Percentiles rank a stretch among this genome's conserved stretches.
Evolutionary conservation across 2,888 invertebrate species (phyloP).

Genomic region (Rotaria sp.): DNA sequence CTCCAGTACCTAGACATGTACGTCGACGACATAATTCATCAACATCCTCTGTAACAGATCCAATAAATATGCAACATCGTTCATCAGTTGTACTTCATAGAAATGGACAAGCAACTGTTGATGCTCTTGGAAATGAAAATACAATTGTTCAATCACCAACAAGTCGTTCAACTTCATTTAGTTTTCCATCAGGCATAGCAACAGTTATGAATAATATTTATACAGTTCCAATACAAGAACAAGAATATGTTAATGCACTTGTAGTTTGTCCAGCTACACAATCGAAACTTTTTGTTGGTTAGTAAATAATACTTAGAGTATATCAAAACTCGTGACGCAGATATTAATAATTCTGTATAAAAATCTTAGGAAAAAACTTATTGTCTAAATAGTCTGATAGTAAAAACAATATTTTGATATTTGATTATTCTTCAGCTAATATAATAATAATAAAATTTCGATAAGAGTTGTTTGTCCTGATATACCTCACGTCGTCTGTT

Average conservation of each 20-base stretch:
- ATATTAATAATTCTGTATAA: too few relatives aligned
- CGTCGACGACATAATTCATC: neutral
- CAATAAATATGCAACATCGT: neutral
- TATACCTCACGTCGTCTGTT: too few relatives aligned
- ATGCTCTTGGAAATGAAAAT: neutral
- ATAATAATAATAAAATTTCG: too few relatives aligned
- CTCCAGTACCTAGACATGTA: neutral
- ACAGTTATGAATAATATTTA: neutral
- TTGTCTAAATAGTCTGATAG: too few relatives aligned
- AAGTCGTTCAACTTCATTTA: neutral
- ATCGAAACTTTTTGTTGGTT: constrained; percentile 22
- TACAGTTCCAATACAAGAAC: neutral
- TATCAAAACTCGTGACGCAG: too few relatives aligned
- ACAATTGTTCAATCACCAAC: neutral
- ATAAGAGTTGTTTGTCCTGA: too few relatives aligned
- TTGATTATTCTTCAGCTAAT: too few relatives aligned
- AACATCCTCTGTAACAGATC: neutral
- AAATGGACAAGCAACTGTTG: constrained; percentile 15
- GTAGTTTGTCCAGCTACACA: constrained; percentile 10
- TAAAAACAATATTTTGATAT: too few relatives aligned
- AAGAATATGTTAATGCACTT: constrained; percentile 9
- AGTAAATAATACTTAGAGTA: neutral
- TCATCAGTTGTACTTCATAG: neutral
- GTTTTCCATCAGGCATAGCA: neutral
- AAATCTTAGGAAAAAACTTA: too few relatives aligned